Conservation (phyloP, 2,113 vertebrate genomes). For the Callionymus lyra region DNA sequence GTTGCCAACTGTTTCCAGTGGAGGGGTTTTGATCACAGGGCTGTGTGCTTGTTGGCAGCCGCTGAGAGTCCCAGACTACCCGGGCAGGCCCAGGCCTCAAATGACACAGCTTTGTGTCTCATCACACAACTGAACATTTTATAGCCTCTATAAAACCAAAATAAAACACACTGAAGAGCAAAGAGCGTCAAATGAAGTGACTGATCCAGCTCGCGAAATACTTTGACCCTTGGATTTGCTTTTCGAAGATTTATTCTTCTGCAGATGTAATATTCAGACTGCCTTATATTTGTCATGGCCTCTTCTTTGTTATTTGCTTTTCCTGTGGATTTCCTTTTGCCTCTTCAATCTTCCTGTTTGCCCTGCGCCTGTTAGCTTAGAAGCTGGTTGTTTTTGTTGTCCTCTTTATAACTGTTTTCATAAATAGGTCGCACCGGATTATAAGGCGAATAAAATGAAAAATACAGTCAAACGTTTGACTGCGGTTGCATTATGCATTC, state of each 20-base stretch:
- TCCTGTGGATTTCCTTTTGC: too few species aligned
- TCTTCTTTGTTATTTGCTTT: too few species aligned
- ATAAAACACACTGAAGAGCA: conserved; percentile 28
- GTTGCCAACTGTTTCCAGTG: too few species aligned
- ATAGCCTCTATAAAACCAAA: conserved; percentile 37
- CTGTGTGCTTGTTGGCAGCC: conserved; percentile 33
- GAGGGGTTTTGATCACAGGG: conserved; percentile 13
- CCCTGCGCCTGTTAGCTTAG: too few species aligned
- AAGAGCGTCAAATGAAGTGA: conserved; percentile 34
- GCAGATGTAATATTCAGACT: conserved; percentile 42
- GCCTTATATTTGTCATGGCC: conserved; percentile 38
- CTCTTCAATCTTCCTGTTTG: too few species aligned
- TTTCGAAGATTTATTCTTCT: conserved; percentile 39
- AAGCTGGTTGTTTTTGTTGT: too few species aligned
- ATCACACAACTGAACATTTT: conserved; percentile 39
- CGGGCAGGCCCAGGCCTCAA: conserved; percentile 35
- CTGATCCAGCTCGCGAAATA: conserved; percentile 29
- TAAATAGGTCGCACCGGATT: too few species aligned
- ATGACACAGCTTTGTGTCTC: conserved; percentile 48
- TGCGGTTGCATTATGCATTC: too few species aligned
- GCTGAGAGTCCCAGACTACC: conserved; percentile 28
- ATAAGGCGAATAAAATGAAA: too few species aligned
- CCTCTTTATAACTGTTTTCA: too few species aligned
- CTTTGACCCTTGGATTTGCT: too few species aligned
- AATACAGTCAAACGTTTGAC: too few species aligned